Conservation (phyloP, 2,113 vertebrate genomes). For the Collichthys lucidus region DNA sequence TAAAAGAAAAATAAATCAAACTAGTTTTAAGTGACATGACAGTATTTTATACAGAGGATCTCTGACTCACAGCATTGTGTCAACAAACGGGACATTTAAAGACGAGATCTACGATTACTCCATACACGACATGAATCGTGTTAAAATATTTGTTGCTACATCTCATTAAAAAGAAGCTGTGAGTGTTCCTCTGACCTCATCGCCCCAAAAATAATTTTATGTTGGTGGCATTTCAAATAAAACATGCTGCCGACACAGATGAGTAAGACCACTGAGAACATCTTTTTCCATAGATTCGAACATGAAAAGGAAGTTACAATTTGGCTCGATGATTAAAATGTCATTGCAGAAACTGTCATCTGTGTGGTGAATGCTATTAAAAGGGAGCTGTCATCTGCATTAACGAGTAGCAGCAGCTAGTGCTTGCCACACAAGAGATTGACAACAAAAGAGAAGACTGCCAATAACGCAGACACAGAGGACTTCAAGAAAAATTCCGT, state of each 20-base stretch:
- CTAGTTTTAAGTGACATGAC: not conserved
- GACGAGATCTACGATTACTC: not conserved
- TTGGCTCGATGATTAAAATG: conserved; percentile 64
- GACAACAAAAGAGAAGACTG: conserved; percentile 60
- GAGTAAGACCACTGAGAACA: conserved; percentile 30
- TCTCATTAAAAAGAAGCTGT: not conserved
- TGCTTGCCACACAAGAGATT: conserved; percentile 41
- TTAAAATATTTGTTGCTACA: not conserved
- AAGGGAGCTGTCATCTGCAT: conserved; percentile 68
- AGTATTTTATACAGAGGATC: not conserved
- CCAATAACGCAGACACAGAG: conserved; percentile 47
- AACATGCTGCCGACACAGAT: conserved; percentile 28
- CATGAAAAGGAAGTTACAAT: conserved; percentile 52
- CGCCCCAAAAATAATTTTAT: conserved; percentile 13
- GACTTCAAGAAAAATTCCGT: conserved; percentile 25
- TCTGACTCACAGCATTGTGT: not conserved
- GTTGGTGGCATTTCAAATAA: conserved; percentile 12
- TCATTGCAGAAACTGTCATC: conserved; percentile 68
- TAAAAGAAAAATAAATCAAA: not conserved
- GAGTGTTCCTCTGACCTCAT: not conserved
- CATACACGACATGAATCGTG: not conserved
- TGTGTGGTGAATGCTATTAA: conserved; percentile 65
- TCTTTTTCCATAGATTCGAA: conserved; percentile 7
- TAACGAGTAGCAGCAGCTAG: conserved; percentile 27
- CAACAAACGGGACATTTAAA: not conserved